A percentile compares a stretch with the other conserved stretches of the same genome.
Evolutionary conservation across 2,888 invertebrate genomes (phyloP).

Genomic region (Yponomeuta sedellus): DNA sequence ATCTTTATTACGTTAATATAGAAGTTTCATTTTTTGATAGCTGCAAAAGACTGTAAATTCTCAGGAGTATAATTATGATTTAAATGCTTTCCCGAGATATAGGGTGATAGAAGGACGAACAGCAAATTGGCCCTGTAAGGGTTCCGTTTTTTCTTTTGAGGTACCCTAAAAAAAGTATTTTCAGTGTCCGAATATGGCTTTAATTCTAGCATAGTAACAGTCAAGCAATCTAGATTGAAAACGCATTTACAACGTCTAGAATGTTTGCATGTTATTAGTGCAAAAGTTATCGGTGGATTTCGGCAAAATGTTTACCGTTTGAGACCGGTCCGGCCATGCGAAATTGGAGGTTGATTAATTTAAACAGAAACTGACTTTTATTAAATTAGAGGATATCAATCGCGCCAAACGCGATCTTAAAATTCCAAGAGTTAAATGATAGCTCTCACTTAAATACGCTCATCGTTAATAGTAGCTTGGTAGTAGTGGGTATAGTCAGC

Average conservation of each 20-base stretch:
- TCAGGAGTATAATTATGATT: no score
- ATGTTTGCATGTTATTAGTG: neutral
- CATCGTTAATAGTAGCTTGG: no score
- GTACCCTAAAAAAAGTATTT: no score
- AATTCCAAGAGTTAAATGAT: neutral
- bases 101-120: no score
- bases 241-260: neutral
- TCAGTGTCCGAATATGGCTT: neutral
- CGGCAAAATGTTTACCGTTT: neutral
- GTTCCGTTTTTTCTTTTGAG: no score
- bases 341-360: neutral
- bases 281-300: neutral
- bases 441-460: neutral
- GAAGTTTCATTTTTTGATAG: no score
- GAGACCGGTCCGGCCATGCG: neutral
- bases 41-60: no score
- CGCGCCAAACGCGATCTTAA: neutral
- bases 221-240: neutral
- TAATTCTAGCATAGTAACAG: neutral
- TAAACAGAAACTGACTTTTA: neutral
- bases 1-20: no score
- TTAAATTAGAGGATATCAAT: slow-evolving; percentile 2
- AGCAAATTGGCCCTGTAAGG: no score
- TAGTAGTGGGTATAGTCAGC: no score
- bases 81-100: no score